Evolutionary conservation across 2,888 invertebrate species (phyloP), one percentile per base, ranked within the genome.

Genomic region (Yponomeuta sedellus): DNA sequence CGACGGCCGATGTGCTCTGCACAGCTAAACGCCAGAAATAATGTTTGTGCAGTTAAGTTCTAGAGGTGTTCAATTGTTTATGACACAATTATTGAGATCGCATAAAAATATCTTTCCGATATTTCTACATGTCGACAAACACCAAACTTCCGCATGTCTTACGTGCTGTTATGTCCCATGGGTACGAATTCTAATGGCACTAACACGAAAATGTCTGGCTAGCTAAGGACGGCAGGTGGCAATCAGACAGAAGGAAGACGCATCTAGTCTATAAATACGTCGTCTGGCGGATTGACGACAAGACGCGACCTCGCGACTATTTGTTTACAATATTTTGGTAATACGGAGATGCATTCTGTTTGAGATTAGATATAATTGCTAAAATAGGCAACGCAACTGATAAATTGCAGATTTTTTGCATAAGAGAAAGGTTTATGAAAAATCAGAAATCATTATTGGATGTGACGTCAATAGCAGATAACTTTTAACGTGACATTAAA

Each of bases 161-260:
- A n/a, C n/a, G n/a, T 44, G 10, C 44, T 12, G 11, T 12, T 8
- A 12, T 12, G 4, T 44, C 10, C 4, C 44, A 2, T 6, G 44
- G 44, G 12, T 44, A 12, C 44, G 2, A 44, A 44, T 44, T 44
- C 44, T 12, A 44, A 10, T 44, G 12, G 44, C 44, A 12, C 44
- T 52, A 52, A 44, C 3, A 70, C 71, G 71, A 70, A 75, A 71
- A 69, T 69, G 57, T 64, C 40, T 52, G 67, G 71, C 68, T 70
- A 70, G 71, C 70, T 73, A 70, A 77, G 76, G 77, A 73, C 75
- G 77, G 86, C 87, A 88, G 85, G 86, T 87, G 86, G 81, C 80
- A 74, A 77, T 79, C 81, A 87, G 87, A 88, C 87, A 83, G 86
- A 84, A 87, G 88, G 88, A 88, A 88, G 86, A 86, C 86, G 82